These are phyloP conservation scores for Helogale parvula DNA, from an alignment of 2,113 vertebrate genomes.

Conservation along the genomic window DNA sequence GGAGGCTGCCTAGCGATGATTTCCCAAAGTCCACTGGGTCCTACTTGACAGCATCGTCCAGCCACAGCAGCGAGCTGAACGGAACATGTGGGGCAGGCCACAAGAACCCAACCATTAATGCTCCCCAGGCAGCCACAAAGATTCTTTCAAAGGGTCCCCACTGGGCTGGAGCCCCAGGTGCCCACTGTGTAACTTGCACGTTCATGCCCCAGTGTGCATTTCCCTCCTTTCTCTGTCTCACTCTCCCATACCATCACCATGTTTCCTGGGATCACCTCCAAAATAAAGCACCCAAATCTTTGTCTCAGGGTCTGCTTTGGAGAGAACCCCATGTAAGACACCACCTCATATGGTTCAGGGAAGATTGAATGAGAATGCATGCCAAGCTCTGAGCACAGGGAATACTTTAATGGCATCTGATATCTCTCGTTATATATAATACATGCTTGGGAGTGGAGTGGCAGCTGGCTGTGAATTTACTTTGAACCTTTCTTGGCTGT, in stretches of 20 bases:
- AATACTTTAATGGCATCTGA: neutral
- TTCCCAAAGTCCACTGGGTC: neutral
- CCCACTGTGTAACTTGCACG: no score
- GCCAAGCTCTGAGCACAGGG: neutral
- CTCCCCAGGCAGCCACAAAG: neutral
- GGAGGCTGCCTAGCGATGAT: neutral
- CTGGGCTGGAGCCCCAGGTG: neutral
- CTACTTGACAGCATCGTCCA: neutral
- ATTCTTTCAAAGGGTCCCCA: neutral
- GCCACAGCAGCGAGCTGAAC: neutral
- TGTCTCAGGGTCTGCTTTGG: neutral
- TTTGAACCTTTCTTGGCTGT: neutral
- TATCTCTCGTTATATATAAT: neutral
- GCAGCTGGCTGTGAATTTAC: neutral
- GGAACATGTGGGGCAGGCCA: neutral
- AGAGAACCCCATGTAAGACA: neutral
- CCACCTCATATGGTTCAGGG: neutral
- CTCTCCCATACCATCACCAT: fast-evolving
- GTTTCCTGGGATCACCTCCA: neutral
- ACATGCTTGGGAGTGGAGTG: no score
- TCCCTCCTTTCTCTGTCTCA: neutral
- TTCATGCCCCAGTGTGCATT: fast-evolving
- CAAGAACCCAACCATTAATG: neutral
- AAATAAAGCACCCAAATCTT: neutral
- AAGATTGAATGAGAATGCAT: neutral